Conservation (phyloP, 2,113 vertebrate genomes). For the Rhipidura dahli region DNA sequence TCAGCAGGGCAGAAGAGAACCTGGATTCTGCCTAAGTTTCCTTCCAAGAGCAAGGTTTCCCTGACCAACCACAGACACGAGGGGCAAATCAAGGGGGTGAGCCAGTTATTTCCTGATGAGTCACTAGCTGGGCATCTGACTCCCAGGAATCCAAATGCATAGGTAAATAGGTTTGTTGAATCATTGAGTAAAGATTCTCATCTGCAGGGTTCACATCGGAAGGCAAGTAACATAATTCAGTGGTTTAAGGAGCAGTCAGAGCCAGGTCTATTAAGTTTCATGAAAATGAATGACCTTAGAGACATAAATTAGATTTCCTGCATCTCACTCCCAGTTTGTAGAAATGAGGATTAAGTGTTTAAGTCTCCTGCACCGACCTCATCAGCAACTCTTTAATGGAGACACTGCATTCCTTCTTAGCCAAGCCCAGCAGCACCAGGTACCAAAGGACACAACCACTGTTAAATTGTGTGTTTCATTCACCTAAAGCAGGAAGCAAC, state of each 20-base stretch:
- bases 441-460: not conserved
- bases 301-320: conserved; percentile 53
- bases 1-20: not conserved
- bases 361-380: conserved; percentile 19
- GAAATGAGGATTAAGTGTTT: conserved; percentile 51
- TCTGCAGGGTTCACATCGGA: not conserved
- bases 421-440: not conserved
- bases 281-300: conserved; percentile 57
- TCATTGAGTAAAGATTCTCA: not conserved
- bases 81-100: not conserved
- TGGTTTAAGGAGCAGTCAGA: conserved; percentile 26
- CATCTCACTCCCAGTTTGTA: conserved; percentile 33
- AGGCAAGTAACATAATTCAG: conserved; percentile 36
- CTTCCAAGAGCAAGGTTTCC: not conserved
- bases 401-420: not conserved
- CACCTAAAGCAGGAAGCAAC: not conserved
- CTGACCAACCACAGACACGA: not conserved
- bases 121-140: not conserved
- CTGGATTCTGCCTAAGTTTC: not conserved
- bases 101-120: not conserved
- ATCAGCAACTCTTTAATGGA: conserved; percentile 2
- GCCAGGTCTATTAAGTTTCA: conserved; percentile 48
- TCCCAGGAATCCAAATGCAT: not conserved
- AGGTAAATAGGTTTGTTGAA: not conserved
- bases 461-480: rapidly evolving